Evolutionary conservation across 2,797 vertebrate genomes (phyloP).

Genomic region (Hyperoplus lanceolatus): DNA sequence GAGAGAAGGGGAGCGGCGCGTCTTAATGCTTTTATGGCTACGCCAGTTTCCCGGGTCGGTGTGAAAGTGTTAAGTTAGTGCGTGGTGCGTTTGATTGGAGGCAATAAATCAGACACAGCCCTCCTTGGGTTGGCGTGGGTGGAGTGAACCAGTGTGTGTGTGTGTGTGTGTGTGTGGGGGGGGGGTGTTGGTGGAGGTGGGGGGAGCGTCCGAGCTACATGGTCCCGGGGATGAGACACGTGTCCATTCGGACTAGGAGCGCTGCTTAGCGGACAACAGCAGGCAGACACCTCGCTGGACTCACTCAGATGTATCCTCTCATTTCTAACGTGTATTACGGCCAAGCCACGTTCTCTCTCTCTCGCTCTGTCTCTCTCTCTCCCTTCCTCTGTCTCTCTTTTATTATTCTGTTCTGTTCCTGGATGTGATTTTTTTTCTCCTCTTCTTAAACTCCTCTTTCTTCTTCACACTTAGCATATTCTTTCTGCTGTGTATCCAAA

Average conservation of each 20-base stretch:
- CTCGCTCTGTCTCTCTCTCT: constrained; percentile 8
- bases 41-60: constrained; percentile 83
- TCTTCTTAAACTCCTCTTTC: constrained; percentile 25
- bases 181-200: background rate
- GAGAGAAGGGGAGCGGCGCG: constrained; percentile 59
- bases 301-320: constrained; percentile 52
- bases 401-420: constrained; percentile 6
- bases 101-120: constrained; percentile 88
- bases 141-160: background rate
- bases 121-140: constrained; percentile 47
- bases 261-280: constrained; percentile 74
- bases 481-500: constrained; percentile 44
- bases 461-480: constrained; percentile 28
- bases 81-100: constrained; percentile 84
- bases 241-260: constrained; percentile 83
- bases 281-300: constrained; percentile 65
- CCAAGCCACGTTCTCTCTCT: constrained; percentile 23
- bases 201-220: constrained; percentile 61
- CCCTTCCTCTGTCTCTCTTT: constrained; percentile 3
- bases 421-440: constrained; percentile 13
- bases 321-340: constrained; percentile 30
- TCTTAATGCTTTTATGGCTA: constrained; percentile 85
- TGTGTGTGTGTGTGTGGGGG: no score
- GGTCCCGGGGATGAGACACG: constrained; percentile 86
- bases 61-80: constrained; percentile 88